Evolutionary conservation across 2,113 vertebrate species (phyloP).

Genomic region (Archocentrus centrarchus): DNA sequence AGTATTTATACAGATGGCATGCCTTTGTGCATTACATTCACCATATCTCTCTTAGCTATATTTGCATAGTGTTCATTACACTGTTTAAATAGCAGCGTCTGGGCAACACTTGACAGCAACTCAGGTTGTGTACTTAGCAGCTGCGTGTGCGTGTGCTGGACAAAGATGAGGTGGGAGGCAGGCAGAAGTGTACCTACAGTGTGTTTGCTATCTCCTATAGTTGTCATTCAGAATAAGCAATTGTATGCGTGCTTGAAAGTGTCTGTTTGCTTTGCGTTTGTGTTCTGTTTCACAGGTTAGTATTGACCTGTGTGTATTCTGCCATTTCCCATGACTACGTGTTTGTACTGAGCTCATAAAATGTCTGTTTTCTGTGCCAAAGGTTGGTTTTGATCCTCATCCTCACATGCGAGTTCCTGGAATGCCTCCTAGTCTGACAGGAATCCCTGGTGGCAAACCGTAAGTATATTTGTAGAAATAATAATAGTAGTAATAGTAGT

Average conservation of each 20-base stretch:
- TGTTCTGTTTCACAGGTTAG: constrained; percentile 47
- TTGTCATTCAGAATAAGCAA: constrained; percentile 47
- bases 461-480: constrained; percentile 77
- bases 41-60: constrained; percentile 62
- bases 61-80: constrained; percentile 72
- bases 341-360: constrained; percentile 49
- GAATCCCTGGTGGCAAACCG: constrained; percentile 97
- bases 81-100: constrained; percentile 74
- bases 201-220: constrained; percentile 64
- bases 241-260: constrained; percentile 36
- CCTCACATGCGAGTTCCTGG: constrained; percentile 92
- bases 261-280: constrained; percentile 66
- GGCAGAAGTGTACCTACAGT: constrained; percentile 26
- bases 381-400: constrained; percentile 96
- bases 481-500: too few relatives aligned
- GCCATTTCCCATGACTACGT: constrained; percentile 21
- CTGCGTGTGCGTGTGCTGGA: constrained; percentile 16
- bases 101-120: constrained; percentile 64
- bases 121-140: constrained; percentile 54
- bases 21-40: constrained; percentile 29
- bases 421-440: constrained; percentile 90
- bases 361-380: constrained; percentile 42
- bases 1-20: constrained; percentile 42
- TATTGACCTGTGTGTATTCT: constrained; percentile 54
- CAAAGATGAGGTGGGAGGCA: background rate